phyloP scores from a whole-genome alignment of 2,113 vertebrate genomes.

The Pleuronectes platessa region DNA sequence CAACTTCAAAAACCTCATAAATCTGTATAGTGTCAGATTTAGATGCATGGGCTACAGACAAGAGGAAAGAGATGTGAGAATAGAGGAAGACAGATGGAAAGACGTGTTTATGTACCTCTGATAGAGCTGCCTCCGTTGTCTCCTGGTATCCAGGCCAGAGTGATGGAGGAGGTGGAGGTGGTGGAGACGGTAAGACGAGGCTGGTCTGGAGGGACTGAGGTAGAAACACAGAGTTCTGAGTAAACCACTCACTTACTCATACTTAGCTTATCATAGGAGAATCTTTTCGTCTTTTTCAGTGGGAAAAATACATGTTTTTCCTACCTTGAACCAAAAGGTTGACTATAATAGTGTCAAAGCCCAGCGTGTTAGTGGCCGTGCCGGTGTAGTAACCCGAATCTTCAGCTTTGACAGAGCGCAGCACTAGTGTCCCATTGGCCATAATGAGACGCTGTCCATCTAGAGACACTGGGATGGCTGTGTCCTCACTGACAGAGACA shows the following conservation, averaged over 20 bases:
- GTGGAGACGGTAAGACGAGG: slow-evolving; percentile 96
- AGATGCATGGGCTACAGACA: neutral
- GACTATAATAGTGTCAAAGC: slow-evolving; percentile 97
- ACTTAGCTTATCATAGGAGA: neutral
- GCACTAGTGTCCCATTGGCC: slow-evolving; percentile 91
- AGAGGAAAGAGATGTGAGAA: slow-evolving; percentile 14
- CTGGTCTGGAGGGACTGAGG: slow-evolving; percentile 94
- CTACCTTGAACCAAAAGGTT: slow-evolving; percentile 98
- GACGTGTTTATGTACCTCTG: slow-evolving; percentile 69
- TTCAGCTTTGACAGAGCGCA: slow-evolving; percentile 94
- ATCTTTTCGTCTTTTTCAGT: too few species aligned
- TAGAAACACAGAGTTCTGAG: neutral
- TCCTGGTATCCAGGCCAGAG: slow-evolving; percentile 97
- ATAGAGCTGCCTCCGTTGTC: slow-evolving; percentile 94
- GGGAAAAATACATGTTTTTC: slow-evolving; percentile 17
- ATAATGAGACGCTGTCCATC: slow-evolving; percentile 95
- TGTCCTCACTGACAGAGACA: slow-evolving; percentile 87
- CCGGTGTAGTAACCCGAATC: slow-evolving; percentile 98
- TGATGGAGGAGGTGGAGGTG: slow-evolving; percentile 96
- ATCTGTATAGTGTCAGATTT: neutral
- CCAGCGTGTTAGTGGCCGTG: slow-evolving; percentile 96
- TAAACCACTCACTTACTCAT: neutral
- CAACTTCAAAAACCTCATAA: neutral
- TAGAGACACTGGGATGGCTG: slow-evolving; percentile 89
- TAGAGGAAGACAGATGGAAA: slow-evolving; percentile 7